These are phyloP conservation scores for Ophthalmolycus amberensis DNA, from an alignment of 2,113 vertebrate species.

Conservation along the genomic window DNA sequence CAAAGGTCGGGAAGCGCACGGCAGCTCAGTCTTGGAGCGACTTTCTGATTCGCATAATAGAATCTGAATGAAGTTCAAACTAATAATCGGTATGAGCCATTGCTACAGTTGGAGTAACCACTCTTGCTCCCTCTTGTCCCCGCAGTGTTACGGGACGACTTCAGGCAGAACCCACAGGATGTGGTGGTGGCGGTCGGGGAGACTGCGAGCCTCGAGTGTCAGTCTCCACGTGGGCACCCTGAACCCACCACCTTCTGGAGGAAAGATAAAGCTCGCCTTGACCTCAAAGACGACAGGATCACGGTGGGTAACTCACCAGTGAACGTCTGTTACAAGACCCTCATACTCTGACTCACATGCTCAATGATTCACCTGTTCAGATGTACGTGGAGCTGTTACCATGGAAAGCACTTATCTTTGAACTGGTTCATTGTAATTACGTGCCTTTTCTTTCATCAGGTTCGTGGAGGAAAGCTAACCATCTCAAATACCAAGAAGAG, in stretches of 20 bases:
- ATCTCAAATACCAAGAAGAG: constrained; percentile 93
- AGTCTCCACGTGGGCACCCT: constrained; percentile 93
- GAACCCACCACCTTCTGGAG: constrained; percentile 97
- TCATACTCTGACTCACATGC: constrained; percentile 2
- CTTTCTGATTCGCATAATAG: constrained; percentile 12
- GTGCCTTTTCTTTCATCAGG: constrained; percentile 75
- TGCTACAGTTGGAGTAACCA: constrained; percentile 15
- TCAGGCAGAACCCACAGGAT: constrained; percentile 93
- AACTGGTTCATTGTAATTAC: neutral
- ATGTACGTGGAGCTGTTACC: neutral
- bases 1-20: constrained; percentile 16
- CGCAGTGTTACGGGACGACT: constrained; percentile 93
- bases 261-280: constrained; percentile 91
- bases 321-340: constrained; percentile 5
- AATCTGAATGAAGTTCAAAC: constrained; percentile 26
- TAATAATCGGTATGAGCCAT: constrained; percentile 24
- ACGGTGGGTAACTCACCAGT: constrained; percentile 83
- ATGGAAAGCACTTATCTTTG: constrained; percentile 24
- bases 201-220: constrained; percentile 93
- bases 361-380: neutral
- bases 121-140: constrained; percentile 20
- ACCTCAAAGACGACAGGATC: constrained; percentile 93
- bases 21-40: constrained; percentile 16
- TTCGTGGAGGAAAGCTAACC: constrained; percentile 94
- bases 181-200: constrained; percentile 92